Base-by-base conservation (phyloP, 2,113 vertebrate genomes). In the Calyptommatus sinebrachiatus region DNA sequence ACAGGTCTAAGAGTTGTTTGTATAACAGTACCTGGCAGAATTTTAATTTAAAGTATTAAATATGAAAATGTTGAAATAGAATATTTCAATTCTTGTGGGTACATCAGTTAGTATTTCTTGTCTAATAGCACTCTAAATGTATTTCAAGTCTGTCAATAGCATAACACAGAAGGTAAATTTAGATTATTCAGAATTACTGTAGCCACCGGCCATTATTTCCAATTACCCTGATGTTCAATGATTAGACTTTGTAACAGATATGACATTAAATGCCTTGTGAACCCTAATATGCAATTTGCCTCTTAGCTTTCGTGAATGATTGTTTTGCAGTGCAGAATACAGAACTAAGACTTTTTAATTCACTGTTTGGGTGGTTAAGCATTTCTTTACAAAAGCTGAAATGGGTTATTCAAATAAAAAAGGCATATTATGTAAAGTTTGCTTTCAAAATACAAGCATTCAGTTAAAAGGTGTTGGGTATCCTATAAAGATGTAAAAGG, bases 171-270 rank as follows among this genome's bases (percentile, higher is more conserved):
- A 41, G 77, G 0, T 70, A 86, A 73, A 86, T 80, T 50, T 85
- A 7, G 48, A 63, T 83, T 84, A 81, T 65, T 87, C 53, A 72
- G 31, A 84, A 84, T 41, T 72, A 29, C 7, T 84, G 71, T 80
- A 86, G 76, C 81, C 75, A 85, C 3, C 71, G 76, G 10, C 14
- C 35, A 73, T 86, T 86, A 83, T 69, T 87, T 83, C 65, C 66
- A 87, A 81, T 86, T 91, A 85, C 53, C 28, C 29, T 85, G 60
- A 79, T n/a, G 4, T n/a, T 83, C 53, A 84, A 22, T 79, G 73
- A 68, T 1, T 66, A 78, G 12, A 12, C 79, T 5, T 84, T 41
- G 71, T 78, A 35, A 86, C 60, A 83, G 35, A 80, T 69, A 81
- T 21, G 29, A 89, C 87, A 88, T 84, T 82, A 88, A 87, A n/a